Conservation (phyloP, 35 echinoderm and acorn worm genomes). For the Heliocidaris erythrogramma region DNA sequence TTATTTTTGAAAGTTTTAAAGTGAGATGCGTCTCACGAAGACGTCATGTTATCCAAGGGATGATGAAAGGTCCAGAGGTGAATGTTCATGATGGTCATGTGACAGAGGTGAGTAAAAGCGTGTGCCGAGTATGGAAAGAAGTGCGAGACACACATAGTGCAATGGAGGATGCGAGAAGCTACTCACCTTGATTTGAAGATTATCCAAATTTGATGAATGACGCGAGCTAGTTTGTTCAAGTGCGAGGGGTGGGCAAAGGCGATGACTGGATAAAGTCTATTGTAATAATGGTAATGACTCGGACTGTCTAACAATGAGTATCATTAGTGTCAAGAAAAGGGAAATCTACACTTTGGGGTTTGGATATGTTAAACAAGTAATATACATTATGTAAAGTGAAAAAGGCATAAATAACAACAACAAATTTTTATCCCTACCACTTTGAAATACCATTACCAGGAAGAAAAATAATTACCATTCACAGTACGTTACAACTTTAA, state of each 20-base stretch:
- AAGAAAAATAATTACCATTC: background rate
- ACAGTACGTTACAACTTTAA: background rate
- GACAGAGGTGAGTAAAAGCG: background rate
- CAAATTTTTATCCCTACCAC: background rate
- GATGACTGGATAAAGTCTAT: background rate
- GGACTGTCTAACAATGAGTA: background rate
- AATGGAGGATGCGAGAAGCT: conserved; percentile 27
- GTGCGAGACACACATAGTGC: conserved; percentile 1
- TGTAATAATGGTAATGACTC: background rate
- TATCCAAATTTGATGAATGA: background rate
- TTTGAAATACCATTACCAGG: background rate
- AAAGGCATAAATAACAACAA: background rate
- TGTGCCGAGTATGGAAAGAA: background rate
- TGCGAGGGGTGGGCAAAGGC: background rate
- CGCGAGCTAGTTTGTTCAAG: background rate
- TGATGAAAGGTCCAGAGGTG: conserved; percentile 23
- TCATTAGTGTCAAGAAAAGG: too few species aligned
- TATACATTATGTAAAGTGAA: background rate
- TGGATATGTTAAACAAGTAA: background rate
- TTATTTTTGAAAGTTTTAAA: conserved; percentile 14
- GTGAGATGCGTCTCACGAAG: background rate
- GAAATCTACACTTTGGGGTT: background rate
- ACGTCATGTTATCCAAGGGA: background rate
- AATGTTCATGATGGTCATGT: background rate
- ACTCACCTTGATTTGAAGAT: background rate